Evolutionary conservation across 2,888 invertebrate genomes (phyloP), one percentile per base, ranked within the genome.

Genomic region (Sphecodes monilicornis): DNA sequence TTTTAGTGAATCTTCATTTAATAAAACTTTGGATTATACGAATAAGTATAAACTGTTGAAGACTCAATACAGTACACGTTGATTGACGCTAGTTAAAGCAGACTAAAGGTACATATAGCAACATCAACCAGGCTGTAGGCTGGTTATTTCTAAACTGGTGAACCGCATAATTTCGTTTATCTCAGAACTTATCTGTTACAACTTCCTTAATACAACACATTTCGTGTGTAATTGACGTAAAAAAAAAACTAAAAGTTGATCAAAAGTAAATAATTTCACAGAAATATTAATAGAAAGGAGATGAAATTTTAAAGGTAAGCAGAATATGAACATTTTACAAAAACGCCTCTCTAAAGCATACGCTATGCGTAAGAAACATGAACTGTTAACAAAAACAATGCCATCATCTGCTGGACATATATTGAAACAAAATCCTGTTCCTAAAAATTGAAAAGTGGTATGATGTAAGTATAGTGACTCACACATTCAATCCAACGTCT

Each of bases 241-340:
- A 5, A 39, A 80, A 3, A 64, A 18, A 66, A 70, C 26, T 29
- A 78, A 41, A 50, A 39, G 3, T 1, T 78, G 16, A 6, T 70
- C 41, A n/a, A n/a, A n/a, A 32, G 6, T 39, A 29, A 73, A 36
- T 16, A 69, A 57, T 69, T 80, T 82, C 68, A 73, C 22, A 82
- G 68, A 82, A 73, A 80, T 64, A 54, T 41, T 29, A 72, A 10
- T 66, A 36, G n/a, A 74, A 74, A 74, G 29, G 41, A 60, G 41
- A 74, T 64, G 41, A n/a, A 22, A 66, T 54, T 66, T 13, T n/a
- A 66, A 80, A 64, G 50, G 50, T 13, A 10, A 54, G 26, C n/a
- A 18, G 11, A 46, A 22, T 68, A 26, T 22, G 16, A 5, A 32
- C 11, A 80, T 69, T 22, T 39, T 43, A 3, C 18, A 41, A 26